Base-by-base conservation (phyloP, 2,797 vertebrate species). In the Rhinichthys osculus region DNA sequence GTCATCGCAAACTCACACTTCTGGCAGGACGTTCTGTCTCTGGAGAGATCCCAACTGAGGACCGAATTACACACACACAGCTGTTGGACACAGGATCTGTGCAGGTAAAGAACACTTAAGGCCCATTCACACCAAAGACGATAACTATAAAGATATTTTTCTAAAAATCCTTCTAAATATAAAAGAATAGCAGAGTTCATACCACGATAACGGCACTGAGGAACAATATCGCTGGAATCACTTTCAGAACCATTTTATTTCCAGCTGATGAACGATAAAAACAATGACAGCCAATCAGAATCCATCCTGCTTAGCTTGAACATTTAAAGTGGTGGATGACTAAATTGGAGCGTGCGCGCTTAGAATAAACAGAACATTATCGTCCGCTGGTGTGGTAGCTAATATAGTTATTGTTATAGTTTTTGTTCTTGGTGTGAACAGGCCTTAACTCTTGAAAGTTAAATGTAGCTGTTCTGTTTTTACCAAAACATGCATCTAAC, bases 1-100 rank as follows among this genome's bases (percentile, higher is more conserved):
- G 97, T 90, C 97, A 98, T 91, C 96, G 98, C 50, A 99, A 99
- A 89, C 93, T 99, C 91, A 96, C 93, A 19, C 90, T 97, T 85
- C 91, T 99, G 27, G 94, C 92, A 40, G 95, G 96, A 78, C 92
- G 84, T 73, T 93, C 87, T 0, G 52, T 91, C 85, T 89, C 19
- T 0, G 87, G 90, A 2, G 86, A 81, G 1, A 8, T 72, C 0
- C 69, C 50, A 0, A 85, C 82, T 35, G 88, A 47, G 0, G 82
- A 87, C 7, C 89, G 85, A 47, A 67, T 92, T 44, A 54, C 4
- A 19, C 80, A 87, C 0, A 59, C 88, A 50, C 47, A 66, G 38
- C 79, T 90, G 59, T 52, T 88, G 73, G 87, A 88, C 4, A 81
- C 67, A 6, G 94, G 94, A 0, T 93, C 95, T 47, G 88, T 97